These are phyloP conservation scores for Hermetia illucens DNA, from an alignment of 1,140 invertebrate genomes.

Conservation along the genomic window DNA sequence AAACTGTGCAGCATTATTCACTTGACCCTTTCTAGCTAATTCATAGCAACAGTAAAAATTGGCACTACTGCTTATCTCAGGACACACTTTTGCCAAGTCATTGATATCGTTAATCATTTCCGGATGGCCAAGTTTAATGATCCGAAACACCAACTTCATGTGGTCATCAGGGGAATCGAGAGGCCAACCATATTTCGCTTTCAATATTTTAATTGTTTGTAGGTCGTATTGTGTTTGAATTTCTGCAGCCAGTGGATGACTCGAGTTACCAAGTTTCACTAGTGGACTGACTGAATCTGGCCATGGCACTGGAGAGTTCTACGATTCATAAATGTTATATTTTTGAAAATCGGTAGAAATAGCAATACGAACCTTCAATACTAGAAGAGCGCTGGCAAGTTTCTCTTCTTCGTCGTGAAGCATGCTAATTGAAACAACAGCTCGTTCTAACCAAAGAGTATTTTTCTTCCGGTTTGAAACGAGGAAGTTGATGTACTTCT, in stretches of 20 bases:
- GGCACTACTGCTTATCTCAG: constrained; percentile 14
- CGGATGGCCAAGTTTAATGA: constrained; percentile 21
- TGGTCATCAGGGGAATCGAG: constrained; percentile 18
- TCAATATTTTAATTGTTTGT: constrained; percentile 29
- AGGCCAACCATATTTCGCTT: constrained; percentile 27
- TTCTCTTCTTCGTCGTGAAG: constrained; percentile 26
- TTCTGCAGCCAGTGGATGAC: constrained; percentile 21
- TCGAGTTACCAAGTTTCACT: constrained; percentile 19
- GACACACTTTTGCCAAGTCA: constrained; percentile 18
- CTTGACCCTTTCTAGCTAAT: constrained; percentile 18
- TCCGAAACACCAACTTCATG: constrained; percentile 20
- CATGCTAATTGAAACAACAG: constrained; percentile 19
- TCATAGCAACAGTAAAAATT: constrained; percentile 26
- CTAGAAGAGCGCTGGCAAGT: constrained; percentile 18
- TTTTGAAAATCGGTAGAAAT: not conserved
- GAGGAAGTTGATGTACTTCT: constrained; percentile 21
- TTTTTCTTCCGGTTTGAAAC: constrained; percentile 17
- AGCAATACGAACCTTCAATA: constrained; percentile 14
- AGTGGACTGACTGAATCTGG: constrained; percentile 16
- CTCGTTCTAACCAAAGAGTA: constrained; percentile 21
- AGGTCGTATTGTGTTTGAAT: constrained; percentile 26
- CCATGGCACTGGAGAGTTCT: constrained; percentile 23
- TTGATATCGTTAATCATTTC: constrained; percentile 26
- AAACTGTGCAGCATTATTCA: constrained; percentile 19
- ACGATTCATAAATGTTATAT: not conserved